A percentile compares a stretch with the other conserved stretches of the same genome.
Conservation (phyloP, 2,888 invertebrate genomes). For the Drosophila engyochracea region DNA sequence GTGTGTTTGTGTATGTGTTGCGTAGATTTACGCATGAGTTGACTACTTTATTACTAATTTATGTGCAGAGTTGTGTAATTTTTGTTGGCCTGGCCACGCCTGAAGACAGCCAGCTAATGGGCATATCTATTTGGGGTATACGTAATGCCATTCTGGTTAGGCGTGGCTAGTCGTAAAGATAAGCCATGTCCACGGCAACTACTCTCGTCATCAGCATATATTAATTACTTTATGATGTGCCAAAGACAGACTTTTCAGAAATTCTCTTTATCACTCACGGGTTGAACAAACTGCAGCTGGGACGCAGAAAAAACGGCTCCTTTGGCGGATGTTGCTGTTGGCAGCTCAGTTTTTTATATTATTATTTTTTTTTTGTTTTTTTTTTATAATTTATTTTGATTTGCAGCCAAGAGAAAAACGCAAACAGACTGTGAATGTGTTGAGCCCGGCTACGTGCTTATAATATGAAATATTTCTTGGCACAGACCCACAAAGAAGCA, state of each 20-base stretch:
- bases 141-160: slow-evolving; percentile 36
- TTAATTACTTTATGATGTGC: slow-evolving; percentile 63
- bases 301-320: slow-evolving; percentile 2
- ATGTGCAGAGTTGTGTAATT: slow-evolving; percentile 42
- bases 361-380: slow-evolving; percentile 36
- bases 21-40: slow-evolving; percentile 65
- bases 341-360: slow-evolving; percentile 47
- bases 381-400: slow-evolving; percentile 64
- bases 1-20: slow-evolving; percentile 14
- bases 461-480: slow-evolving; percentile 64
- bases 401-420: slow-evolving; percentile 43
- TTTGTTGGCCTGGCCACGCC: slow-evolving; percentile 25
- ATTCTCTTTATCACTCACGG: slow-evolving; percentile 21
- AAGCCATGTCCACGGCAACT: slow-evolving; percentile 6
- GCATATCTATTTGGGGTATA: slow-evolving; percentile 17
- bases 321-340: slow-evolving; percentile 27
- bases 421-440: slow-evolving; percentile 51
- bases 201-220: slow-evolving; percentile 40
- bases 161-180: slow-evolving; percentile 40
- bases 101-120: slow-evolving; percentile 33
- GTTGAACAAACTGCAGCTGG: slow-evolving; percentile 45
- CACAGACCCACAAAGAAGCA: slow-evolving; percentile 29
- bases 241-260: slow-evolving; percentile 22
- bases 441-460: slow-evolving; percentile 65
- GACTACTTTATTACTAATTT: slow-evolving; percentile 74